Percentiles rank a stretch among this genome's conserved stretches.
These are phyloP conservation scores for Fukomys damarensis DNA, from an alignment of 2,113 vertebrate species.

Conservation along the genomic window DNA sequence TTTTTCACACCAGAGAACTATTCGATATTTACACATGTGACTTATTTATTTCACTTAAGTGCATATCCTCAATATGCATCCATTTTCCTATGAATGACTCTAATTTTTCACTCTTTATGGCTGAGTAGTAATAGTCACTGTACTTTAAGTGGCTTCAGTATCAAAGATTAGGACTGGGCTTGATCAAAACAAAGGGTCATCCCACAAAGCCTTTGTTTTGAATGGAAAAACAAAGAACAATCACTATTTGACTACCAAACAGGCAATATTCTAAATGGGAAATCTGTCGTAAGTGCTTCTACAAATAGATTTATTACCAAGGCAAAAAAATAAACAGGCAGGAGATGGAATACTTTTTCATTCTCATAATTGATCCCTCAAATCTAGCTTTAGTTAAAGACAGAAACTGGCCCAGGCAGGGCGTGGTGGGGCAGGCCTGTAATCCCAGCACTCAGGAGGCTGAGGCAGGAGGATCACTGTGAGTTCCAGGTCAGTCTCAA, in stretches of 20 bases:
- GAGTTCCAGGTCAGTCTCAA: too few relatives aligned
- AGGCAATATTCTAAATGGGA: conserved; percentile 37
- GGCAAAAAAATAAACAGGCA: neutral
- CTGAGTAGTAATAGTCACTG: too few relatives aligned
- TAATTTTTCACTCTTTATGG: too few relatives aligned
- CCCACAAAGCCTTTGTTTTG: neutral
- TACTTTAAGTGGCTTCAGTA: neutral
- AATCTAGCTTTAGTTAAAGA: neutral
- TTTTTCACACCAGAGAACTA: too few relatives aligned
- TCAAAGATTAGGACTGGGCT: neutral
- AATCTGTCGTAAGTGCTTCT: neutral
- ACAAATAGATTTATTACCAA: neutral
- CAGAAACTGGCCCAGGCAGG: neutral
- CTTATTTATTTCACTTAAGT: too few relatives aligned
- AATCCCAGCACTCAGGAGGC: too few relatives aligned
- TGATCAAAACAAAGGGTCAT: neutral
- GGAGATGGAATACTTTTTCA: neutral
- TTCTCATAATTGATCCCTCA: neutral
- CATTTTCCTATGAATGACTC: too few relatives aligned
- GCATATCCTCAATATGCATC: too few relatives aligned
- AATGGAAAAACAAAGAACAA: conserved; percentile 45
- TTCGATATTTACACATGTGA: too few relatives aligned
- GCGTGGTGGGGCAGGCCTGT: too few relatives aligned
- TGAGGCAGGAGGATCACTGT: too few relatives aligned
- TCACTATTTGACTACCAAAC: neutral